Evolutionary conservation across 1,140 invertebrate genomes (phyloP), one percentile per base, ranked within the genome.

Genomic region (Danaus melanippus): DNA sequence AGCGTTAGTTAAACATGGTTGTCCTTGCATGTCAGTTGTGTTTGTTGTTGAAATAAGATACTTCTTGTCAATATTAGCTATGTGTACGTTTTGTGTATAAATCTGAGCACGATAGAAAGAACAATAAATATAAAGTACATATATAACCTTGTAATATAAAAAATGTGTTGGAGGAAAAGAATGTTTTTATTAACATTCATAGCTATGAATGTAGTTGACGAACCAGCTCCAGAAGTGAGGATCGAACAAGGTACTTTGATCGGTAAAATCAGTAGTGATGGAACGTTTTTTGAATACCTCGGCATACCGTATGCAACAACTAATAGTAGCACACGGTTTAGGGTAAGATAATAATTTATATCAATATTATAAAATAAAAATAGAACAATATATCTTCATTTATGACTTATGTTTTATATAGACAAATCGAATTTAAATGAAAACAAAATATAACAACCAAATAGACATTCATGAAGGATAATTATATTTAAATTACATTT

Each of bases 291-390:
- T 11, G 76, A 84, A 66, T 84, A 83, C 63, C 51, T 77, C 10
- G 79, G 83, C 5, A 83, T 86, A 42, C 83, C 83, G 2, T 86
- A 86, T 15, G 80, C 79, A 9, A 69, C 69, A n/a, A 63, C 66
- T 47, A 69, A 75, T 45, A 73, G 54, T 32, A 68, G 46, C 17
- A 73, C 61, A 12, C 64, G 82, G 47, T 83, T 83, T 52, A 64
- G 81, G 76, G 82, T 85, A 51, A 62, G 62, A 53, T 50, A 52
- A 56, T 32, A 32, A 32, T 32, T 32, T 32, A 32, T 32, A 3
- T 32, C 2, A 32, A 32, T 32, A 32, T 32, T 32, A 2, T 4
- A 8, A 32, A 3, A 32, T 32, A 4, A 7, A 32, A 4, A 32
- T 5, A 32, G 6, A 0, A 32, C 21, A 2, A 1, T 32, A 32